Conservation (phyloP, 2,888 invertebrate genomes). For the Drosophila melanosoma region DNA sequence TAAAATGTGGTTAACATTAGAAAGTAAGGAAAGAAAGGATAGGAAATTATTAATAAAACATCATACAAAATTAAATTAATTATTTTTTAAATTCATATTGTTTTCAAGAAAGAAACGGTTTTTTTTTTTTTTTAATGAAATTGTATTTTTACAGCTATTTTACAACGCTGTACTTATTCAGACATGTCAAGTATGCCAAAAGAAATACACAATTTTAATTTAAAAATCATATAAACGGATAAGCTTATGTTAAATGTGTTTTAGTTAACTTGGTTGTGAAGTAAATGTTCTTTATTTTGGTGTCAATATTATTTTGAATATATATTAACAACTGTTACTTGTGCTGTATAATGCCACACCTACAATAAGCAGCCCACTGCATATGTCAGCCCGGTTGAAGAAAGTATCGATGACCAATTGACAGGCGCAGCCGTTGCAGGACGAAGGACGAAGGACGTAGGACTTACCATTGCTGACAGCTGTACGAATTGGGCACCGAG, state of each 20-base stretch:
- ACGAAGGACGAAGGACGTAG: conserved; percentile 28
- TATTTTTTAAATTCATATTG: neutral
- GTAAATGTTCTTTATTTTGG: neutral
- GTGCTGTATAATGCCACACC: conserved; percentile 8
- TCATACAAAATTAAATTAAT: neutral
- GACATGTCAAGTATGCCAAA: neutral
- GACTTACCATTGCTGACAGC: conserved; percentile 71
- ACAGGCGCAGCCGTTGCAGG: conserved; percentile 53
- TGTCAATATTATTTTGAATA: conserved; percentile 1
- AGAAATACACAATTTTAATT: neutral
- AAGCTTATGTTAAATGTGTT: neutral
- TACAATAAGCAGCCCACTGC: conserved; percentile 21
- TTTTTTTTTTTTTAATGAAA: neutral
- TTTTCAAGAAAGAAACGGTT: neutral
- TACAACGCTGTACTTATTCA: neutral
- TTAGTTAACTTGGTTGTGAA: neutral
- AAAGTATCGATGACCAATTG: conserved; percentile 80
- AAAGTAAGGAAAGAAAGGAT: neutral
- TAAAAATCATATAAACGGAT: neutral
- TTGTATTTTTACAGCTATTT: neutral
- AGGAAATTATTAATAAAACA: neutral
- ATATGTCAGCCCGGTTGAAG: conserved; percentile 14
- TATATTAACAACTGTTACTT: conserved; percentile 42
- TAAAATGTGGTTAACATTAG: neutral
- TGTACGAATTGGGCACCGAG: conserved; percentile 59